Evolutionary conservation across 37 sponge, comb jelly and placozoan genomes (phyloP).

Genomic region (Mnemiopsis leidyi): DNA sequence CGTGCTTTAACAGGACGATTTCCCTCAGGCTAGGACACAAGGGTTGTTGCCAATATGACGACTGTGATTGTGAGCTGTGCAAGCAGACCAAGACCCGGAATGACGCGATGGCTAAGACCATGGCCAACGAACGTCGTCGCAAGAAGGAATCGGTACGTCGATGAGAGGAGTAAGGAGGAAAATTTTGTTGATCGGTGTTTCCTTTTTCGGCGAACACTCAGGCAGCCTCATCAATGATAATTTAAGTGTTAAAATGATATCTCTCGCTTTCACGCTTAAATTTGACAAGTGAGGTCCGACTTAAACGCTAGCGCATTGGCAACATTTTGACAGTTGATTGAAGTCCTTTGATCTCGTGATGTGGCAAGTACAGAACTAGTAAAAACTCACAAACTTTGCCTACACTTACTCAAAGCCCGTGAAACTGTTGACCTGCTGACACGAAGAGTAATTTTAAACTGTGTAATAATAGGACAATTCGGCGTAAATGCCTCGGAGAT

Average conservation of each 20-base stretch:
- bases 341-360: not conserved
- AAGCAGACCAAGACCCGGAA: slow-evolving; percentile 61
- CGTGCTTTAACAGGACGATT: too few species aligned
- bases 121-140: slow-evolving; percentile 37
- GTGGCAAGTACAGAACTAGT: not conserved
- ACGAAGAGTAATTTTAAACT: too few species aligned
- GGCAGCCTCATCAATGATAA: not conserved
- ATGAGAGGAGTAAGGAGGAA: slow-evolving; percentile 1
- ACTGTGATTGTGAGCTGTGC: slow-evolving; percentile 65
- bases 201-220: not conserved
- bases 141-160: slow-evolving; percentile 63
- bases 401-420: too few species aligned
- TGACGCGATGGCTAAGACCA: slow-evolving; percentile 62
- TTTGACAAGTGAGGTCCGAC: not conserved
- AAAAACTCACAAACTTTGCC: not conserved
- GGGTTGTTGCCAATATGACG: slow-evolving; percentile 37
- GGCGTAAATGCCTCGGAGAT: too few species aligned
- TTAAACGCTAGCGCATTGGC: not conserved
- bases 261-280: not conserved
- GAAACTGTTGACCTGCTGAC: too few species aligned
- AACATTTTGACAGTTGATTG: not conserved
- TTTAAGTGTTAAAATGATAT: not conserved
- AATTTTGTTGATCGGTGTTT: not conserved
- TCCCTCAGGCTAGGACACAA: slow-evolving; percentile 53
- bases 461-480: too few species aligned